Evolutionary conservation across 2,113 vertebrate species (phyloP).

Genomic region (Galemys pyrenaicus): DNA sequence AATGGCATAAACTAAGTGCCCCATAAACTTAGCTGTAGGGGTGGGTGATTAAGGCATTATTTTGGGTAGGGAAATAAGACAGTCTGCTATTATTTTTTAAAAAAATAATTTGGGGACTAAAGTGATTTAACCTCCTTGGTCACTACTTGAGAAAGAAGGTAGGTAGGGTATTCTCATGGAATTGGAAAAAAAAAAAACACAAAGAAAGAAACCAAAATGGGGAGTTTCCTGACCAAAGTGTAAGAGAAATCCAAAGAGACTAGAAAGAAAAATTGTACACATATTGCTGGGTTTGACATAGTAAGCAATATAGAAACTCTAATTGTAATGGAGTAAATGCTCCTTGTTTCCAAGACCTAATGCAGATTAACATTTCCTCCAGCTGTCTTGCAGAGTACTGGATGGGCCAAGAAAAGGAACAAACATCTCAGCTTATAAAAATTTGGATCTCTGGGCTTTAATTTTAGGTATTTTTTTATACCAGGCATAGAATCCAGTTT

Average conservation of each 20-base stretch:
- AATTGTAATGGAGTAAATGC: neutral
- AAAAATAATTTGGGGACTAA: neutral
- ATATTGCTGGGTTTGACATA: neutral
- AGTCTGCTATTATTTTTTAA: neutral
- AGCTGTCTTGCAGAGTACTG: neutral
- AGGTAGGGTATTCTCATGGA: neutral
- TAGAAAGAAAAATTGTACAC: neutral
- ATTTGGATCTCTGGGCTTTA: neutral
- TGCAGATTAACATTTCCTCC: neutral
- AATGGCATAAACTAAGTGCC: neutral
- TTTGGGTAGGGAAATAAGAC: neutral
- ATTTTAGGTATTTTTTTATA: slow-evolving; percentile 18
- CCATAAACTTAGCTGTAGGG: neutral
- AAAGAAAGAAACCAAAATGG: no score
- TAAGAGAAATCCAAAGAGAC: neutral
- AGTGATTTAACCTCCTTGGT: neutral
- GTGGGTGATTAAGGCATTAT: neutral
- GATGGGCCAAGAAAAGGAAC: neutral
- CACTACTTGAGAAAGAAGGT: neutral
- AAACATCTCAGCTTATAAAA: neutral
- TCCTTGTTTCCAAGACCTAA: no score
- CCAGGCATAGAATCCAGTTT: neutral
- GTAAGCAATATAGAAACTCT: neutral
- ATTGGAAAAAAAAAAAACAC: neutral
- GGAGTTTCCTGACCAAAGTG: neutral